Evolutionary conservation across 1,140 invertebrate genomes (phyloP).

Genomic region (Drosophila chauvacae): DNA sequence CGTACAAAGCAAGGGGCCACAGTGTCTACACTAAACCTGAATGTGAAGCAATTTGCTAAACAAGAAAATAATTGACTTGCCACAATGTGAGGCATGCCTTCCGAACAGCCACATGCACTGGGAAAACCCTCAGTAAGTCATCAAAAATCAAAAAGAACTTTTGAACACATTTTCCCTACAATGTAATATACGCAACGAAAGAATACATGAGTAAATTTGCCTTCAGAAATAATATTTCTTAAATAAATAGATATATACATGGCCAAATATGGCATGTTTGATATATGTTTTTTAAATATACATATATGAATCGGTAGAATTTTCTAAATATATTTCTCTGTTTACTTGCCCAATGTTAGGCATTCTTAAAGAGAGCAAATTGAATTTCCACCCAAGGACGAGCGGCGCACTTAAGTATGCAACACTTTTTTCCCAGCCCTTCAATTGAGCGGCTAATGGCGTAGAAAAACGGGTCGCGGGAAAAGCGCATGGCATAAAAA

Average conservation of each 20-base stretch:
- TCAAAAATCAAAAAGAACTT: not conserved
- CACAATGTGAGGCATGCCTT: slow-evolving; percentile 39
- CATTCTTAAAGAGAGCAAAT: slow-evolving; percentile 62
- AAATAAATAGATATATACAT: not conserved
- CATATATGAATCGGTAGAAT: not conserved
- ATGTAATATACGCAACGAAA: not conserved
- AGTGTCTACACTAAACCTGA: slow-evolving; percentile 68
- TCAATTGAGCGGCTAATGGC: slow-evolving; percentile 63
- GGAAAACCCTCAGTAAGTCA: not conserved
- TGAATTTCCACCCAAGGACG: slow-evolving; percentile 51
- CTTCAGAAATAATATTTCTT: not conserved
- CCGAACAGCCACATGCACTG: slow-evolving; percentile 1
- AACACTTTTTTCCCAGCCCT: slow-evolving; percentile 53
- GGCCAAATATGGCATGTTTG: too few relatives aligned
- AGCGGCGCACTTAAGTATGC: slow-evolving; percentile 58
- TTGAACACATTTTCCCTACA: not conserved
- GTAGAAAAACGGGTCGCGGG: slow-evolving; percentile 66
- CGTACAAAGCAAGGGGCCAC: slow-evolving; percentile 27
- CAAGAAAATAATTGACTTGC: slow-evolving; percentile 81
- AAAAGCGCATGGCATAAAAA: slow-evolving; percentile 75
- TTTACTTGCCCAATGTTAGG: slow-evolving; percentile 1
- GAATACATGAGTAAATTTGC: not conserved
- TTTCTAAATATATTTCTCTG: not conserved
- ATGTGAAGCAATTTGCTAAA: slow-evolving; percentile 79
- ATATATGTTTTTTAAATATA: too few relatives aligned